These are phyloP conservation scores for Drosophila sechellia DNA, from an alignment of 1,140 invertebrate genomes.

Conservation along the genomic window DNA sequence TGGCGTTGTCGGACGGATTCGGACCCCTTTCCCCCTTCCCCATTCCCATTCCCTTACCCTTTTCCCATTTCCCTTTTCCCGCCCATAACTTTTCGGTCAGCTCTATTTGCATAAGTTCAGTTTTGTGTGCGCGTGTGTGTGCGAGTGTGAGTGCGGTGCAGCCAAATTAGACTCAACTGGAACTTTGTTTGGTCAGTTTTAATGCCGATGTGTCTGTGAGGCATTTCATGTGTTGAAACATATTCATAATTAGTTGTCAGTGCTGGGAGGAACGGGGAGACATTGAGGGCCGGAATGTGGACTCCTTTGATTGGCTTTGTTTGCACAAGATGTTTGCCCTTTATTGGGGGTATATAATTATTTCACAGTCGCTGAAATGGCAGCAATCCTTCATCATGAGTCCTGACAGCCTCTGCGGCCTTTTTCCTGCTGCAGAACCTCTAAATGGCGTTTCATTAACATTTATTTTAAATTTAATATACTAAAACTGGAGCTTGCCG, in stretches of 20 bases:
- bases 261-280: not conserved
- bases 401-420: slow-evolving; percentile 17
- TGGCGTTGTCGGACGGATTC: slow-evolving; percentile 41
- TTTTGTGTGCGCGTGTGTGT: slow-evolving; percentile 16
- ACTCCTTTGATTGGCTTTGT: slow-evolving; percentile 42
- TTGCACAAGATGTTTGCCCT: slow-evolving; percentile 41
- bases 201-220: slow-evolving; percentile 64
- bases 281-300: slow-evolving; percentile 5
- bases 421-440: slow-evolving; percentile 10
- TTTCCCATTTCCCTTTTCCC: not conserved
- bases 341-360: not conserved
- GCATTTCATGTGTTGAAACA: slow-evolving; percentile 70
- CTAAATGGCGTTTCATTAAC: slow-evolving; percentile 76
- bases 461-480: slow-evolving; percentile 80
- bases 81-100: slow-evolving; percentile 63
- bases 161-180: slow-evolving; percentile 76
- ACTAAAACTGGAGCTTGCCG: slow-evolving; percentile 16
- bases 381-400: slow-evolving; percentile 12
- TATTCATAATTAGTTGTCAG: slow-evolving; percentile 78
- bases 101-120: slow-evolving; percentile 67
- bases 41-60: not conserved
- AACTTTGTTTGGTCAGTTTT: slow-evolving; percentile 81
- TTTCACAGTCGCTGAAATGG: slow-evolving; percentile 3
- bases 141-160: slow-evolving; percentile 12
- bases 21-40: not conserved